These are phyloP conservation scores for Pseudomyrmex dendroicus DNA, from an alignment of 1,140 invertebrate species.

Conservation along the genomic window DNA sequence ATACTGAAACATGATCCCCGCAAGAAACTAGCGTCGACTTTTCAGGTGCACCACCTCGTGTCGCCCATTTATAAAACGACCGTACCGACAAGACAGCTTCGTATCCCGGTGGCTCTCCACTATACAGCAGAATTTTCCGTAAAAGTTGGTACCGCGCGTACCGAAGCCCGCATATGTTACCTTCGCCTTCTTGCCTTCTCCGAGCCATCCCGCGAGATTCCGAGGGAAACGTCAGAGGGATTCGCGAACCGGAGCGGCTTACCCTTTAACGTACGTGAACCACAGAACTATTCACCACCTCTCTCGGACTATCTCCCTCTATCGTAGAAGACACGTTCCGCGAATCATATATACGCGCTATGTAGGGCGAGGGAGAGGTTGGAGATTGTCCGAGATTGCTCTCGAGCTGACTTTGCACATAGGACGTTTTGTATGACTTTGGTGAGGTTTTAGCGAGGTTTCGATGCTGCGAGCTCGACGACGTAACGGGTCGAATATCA, in stretches of 20 bases:
- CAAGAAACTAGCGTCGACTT: constrained; percentile 43
- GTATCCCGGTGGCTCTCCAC: constrained; percentile 11
- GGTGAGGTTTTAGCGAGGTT: constrained; percentile 43
- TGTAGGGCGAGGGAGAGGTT: constrained; percentile 15
- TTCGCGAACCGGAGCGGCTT: constrained; percentile 16
- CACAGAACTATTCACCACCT: constrained; percentile 31
- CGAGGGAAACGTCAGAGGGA: constrained; percentile 35
- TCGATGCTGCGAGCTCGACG: constrained; percentile 34
- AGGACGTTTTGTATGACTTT: constrained; percentile 50
- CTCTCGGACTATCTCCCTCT: background rate
- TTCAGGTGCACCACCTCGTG: constrained; percentile 43
- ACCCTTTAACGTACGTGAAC: constrained; percentile 33
- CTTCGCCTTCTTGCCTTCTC: constrained; percentile 16
- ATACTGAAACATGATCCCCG: constrained; percentile 8
- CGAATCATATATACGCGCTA: constrained; percentile 48
- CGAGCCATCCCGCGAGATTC: constrained; percentile 12
- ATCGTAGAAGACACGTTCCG: constrained; percentile 15
- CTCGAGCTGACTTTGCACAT: constrained; percentile 37
- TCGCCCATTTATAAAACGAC: constrained; percentile 61
- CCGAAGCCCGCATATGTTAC: constrained; percentile 57
- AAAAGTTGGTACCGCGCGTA: constrained; percentile 59
- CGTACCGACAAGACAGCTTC: constrained; percentile 34
- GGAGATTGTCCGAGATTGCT: constrained; percentile 22
- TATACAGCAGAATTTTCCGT: constrained; percentile 26
- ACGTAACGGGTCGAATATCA: constrained; percentile 40